Evolutionary conservation across 1,140 invertebrate genomes (phyloP).

Genomic region (Lepidostoma basale): DNA sequence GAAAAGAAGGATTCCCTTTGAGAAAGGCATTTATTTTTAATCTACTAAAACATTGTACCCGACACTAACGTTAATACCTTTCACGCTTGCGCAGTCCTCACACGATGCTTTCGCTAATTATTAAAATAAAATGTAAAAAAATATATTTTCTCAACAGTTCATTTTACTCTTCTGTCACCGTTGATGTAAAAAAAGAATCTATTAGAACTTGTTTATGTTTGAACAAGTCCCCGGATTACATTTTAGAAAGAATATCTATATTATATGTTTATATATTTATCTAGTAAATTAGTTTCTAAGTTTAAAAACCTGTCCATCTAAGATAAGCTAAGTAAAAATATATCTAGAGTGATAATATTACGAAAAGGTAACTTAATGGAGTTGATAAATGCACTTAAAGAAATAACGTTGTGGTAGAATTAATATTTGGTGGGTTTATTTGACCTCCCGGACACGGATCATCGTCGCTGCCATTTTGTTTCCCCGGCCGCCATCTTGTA

Average conservation of each 20-base stretch:
- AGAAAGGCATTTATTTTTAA: conserved; percentile 21
- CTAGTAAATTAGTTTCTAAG: conserved; percentile 42
- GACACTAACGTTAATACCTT: background rate
- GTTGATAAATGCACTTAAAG: conserved; percentile 39
- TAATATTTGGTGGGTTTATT: conserved; percentile 33
- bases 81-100: background rate
- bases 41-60: too few relatives aligned
- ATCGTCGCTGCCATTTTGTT: conserved; percentile 22
- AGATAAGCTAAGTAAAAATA: conserved; percentile 41
- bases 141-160: conserved; percentile 33
- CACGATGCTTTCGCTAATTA: conserved; percentile 1
- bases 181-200: too few relatives aligned
- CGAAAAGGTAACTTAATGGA: conserved; percentile 25
- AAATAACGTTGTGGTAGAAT: conserved; percentile 29
- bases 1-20: background rate
- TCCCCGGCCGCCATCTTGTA: too few relatives aligned
- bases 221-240: too few relatives aligned
- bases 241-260: conserved; percentile 29
- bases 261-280: conserved; percentile 33
- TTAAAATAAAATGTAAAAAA: conserved; percentile 16
- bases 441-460: conserved; percentile 29
- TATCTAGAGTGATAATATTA: conserved; percentile 29
- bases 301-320: conserved; percentile 46
- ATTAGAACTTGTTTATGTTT: too few relatives aligned
- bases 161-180: too few relatives aligned